Evolutionary conservation across 2,888 invertebrate genomes (phyloP).

Genomic region (Meteorus colon): DNA sequence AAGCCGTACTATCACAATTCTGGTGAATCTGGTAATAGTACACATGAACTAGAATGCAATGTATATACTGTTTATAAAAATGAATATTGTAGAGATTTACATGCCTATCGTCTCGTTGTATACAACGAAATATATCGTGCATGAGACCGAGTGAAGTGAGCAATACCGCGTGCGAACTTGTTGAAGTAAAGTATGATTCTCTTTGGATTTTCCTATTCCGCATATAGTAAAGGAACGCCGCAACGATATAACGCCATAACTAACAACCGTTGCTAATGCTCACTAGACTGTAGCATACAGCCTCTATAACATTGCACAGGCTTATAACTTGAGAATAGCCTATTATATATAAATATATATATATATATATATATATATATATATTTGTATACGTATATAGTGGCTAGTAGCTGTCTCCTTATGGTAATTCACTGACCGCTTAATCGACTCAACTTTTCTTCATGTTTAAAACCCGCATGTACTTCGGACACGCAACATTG

Average conservation of each 20-base stretch:
- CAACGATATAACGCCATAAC: constrained; percentile 1
- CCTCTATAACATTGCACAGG: constrained; percentile 18
- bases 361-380: constrained; percentile 2
- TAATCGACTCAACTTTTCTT: constrained; percentile 50
- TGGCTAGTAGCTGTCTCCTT: constrained; percentile 50
- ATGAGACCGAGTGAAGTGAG: constrained; percentile 10
- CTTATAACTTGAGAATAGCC: constrained; percentile 13
- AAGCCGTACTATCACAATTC: constrained; percentile 41
- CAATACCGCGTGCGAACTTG: background rate
- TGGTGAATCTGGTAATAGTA: constrained; percentile 38
- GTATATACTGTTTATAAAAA: background rate
- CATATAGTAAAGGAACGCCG: background rate
- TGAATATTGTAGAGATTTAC: constrained; percentile 12
- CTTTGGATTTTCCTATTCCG: background rate
- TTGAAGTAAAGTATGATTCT: constrained; percentile 6
- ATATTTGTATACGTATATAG: background rate
- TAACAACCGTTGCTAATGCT: constrained; percentile 36
- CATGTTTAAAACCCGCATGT: constrained; percentile 18
- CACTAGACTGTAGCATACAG: constrained; percentile 22
- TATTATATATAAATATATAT: background rate
- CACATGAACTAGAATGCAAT: constrained; percentile 50
- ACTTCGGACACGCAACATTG: constrained; percentile 34
- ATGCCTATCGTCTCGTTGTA: constrained; percentile 30
- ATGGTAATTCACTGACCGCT: constrained; percentile 55
- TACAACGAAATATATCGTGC: constrained; percentile 4